A percentile compares a stretch with the other conserved stretches of the same genome.
phyloP scores from a whole-genome alignment of 2,888 invertebrate species.

The Rambutsinella grinnellia region DNA sequence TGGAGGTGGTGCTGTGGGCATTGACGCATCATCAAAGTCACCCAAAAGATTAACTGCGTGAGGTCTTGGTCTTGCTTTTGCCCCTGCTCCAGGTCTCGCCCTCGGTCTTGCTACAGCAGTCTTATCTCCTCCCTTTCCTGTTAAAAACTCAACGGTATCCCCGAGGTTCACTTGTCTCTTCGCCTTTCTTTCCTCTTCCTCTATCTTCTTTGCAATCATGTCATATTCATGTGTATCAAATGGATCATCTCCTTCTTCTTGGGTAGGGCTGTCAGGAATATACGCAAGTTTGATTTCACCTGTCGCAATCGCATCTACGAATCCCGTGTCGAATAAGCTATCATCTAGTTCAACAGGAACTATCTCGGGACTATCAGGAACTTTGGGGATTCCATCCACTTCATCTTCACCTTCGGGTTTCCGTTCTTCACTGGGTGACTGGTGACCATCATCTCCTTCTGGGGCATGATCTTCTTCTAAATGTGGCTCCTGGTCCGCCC shows the following conservation, averaged over 20 bases:
- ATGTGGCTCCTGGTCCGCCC: constrained; percentile 10
- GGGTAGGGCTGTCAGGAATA: constrained; percentile 87
- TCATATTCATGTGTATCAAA: constrained; percentile 93
- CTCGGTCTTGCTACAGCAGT: constrained; percentile 63
- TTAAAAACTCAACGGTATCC: constrained; percentile 87
- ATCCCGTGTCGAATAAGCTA: constrained; percentile 90
- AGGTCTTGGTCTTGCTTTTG: constrained; percentile 62
- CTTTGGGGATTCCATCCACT: constrained; percentile 57
- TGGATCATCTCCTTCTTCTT: constrained; percentile 76
- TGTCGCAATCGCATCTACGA: constrained; percentile 86
- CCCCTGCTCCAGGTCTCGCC: constrained; percentile 70
- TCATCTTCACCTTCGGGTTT: constrained; percentile 66
- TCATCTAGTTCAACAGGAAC: constrained; percentile 82
- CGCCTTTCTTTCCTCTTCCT: constrained; percentile 78
- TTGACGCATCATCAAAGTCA: constrained; percentile 60
- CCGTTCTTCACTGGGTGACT: constrained; percentile 5
- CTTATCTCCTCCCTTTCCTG: constrained; percentile 85
- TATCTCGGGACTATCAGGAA: constrained; percentile 75
- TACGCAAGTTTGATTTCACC: constrained; percentile 88
- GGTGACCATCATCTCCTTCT: neutral
- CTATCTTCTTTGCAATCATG: constrained; percentile 83
- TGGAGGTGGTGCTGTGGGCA: constrained; percentile 70
- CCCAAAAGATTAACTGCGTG: constrained; percentile 66
- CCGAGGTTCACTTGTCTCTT: constrained; percentile 78
- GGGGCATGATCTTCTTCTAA: neutral